Base-by-base conservation (phyloP, 2,113 vertebrate genomes). In the Trogon melanurus region DNA sequence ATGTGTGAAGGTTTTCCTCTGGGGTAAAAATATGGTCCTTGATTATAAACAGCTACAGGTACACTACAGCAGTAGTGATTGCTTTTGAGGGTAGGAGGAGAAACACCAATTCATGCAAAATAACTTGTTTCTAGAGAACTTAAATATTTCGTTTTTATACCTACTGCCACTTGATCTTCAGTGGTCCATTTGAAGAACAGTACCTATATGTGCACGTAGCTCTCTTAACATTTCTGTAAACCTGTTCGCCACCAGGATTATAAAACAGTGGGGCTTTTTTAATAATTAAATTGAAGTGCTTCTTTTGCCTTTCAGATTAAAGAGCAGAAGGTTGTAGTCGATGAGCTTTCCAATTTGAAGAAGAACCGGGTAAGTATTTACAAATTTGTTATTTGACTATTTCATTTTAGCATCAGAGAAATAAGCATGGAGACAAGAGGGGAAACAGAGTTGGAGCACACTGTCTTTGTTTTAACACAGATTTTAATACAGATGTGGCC, bases 301-400 rank as follows among this genome's bases (percentile, higher is more conserved):
- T 36, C 14, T 90, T 87, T 87, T 95, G 29, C 80, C 84, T 97
- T 95, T 32, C 96, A 99, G 99, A 98, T 99, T 72, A 99, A 98
- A 95, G 99, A 99, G 95, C 99, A 99, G 96, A 99, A 99, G 75
- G 53, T 99, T 95, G 89, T 99, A 29, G 96, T 99, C 36, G 99
- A 99, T 97, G 99, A 99, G 88, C 98, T 99, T 62, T 99, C 98
- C 45, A 99, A 99, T 93, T 96, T 99, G 96, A 99, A 99, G 98
- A 99, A 99, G 94, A 99, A 97, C 94, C 97, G 99, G 96, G 99
- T 99, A 89, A 98, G 98, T 94, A 82, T 66, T 88, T 88, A 67
- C 5, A 66, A 66, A 44, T 69, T 66, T 86, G 20, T 5, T 89
- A 13, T 92, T 44, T 73, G 32, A 13, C 32, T 65, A 0, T 57